Evolutionary conservation across 2,888 invertebrate genomes (phyloP).

Genomic region (Scelioninae gen. 2): DNA sequence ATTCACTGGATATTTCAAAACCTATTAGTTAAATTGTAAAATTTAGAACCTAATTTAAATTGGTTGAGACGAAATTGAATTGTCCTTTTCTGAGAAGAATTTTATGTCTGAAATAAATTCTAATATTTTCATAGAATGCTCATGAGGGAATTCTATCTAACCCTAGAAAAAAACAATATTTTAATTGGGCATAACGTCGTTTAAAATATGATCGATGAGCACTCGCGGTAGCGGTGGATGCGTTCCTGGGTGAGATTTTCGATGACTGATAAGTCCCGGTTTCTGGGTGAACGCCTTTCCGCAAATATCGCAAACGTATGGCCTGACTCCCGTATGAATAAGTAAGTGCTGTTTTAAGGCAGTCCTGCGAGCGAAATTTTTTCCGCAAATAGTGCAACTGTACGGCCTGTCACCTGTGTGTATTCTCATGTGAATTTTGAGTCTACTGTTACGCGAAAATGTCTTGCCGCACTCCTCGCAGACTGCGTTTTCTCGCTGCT

Average conservation of each 20-base stretch:
- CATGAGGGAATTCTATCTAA: too few relatives aligned
- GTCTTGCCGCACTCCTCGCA: constrained; percentile 75
- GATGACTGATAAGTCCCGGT: constrained; percentile 73
- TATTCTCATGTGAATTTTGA: constrained; percentile 73
- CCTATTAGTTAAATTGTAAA: too few relatives aligned
- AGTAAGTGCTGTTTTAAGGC: constrained; percentile 72
- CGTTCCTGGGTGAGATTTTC: constrained; percentile 72
- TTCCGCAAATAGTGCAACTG: constrained; percentile 69
- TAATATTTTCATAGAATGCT: too few relatives aligned
- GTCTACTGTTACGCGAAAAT: constrained; percentile 70
- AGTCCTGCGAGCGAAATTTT: constrained; percentile 70
- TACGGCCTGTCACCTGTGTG: constrained; percentile 73
- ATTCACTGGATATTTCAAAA: too few relatives aligned
- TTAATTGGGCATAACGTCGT: constrained; percentile 68
- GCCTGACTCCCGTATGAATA: constrained; percentile 72
- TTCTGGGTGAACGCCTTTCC: constrained; percentile 73
- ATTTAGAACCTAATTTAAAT: too few relatives aligned
- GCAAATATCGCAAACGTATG: constrained; percentile 73
- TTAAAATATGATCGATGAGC: constrained; percentile 72
- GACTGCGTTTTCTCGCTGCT: constrained; percentile 70
- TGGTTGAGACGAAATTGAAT: too few relatives aligned
- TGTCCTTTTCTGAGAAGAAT: too few relatives aligned
- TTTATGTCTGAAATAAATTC: too few relatives aligned
- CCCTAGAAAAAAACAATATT: too few relatives aligned
- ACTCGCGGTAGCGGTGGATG: constrained; percentile 73